Evolutionary conservation across 2,113 vertebrate species (phyloP), one percentile per base, ranked within the genome.

Genomic region (Cephalophus harveyi): DNA sequence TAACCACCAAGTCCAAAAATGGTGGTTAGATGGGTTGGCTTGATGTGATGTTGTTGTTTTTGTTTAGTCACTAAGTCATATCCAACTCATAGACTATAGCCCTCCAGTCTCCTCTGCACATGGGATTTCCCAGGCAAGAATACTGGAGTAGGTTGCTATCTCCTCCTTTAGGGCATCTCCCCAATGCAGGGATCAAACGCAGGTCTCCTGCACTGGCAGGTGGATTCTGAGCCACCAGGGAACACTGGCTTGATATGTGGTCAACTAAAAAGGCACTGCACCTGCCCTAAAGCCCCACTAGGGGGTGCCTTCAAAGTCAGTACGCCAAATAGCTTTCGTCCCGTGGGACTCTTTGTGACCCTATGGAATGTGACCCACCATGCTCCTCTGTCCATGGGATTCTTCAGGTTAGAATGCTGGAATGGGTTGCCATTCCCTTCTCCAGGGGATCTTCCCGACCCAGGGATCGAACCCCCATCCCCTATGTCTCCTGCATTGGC

Each of bases 271-370:
- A 60, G 28, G n/a, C 36, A 87, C 48, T 62, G 3, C 12, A 64
- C n/a, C n/a, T n/a, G n/a, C n/a, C n/a, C n/a, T n/a, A n/a, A n/a
- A n/a, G n/a, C n/a, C n/a, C n/a, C n/a, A n/a, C 21, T 76, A 92
- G 36, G 23, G 1, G 28, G 0, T 48, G 17, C 13, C 43, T 60
- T 96, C 52, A 95, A 84, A 86, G 54, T 33, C 4, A 82, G 13
- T 27, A 43, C 14, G 23, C 23, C 25, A 76, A 43, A 43, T 2
- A 14, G 71, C 40, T 43, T 43, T 43, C 43, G 71, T 76, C 7
- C 11, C 0, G 0, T 7, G 3, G 0, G 3, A 76, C 71, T 76
- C 40, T 71, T 71, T 27, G 71, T 76, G 40, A n/a, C n/a, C n/a
- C n/a, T n/a, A n/a, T n/a, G n/a, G n/a, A n/a, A n/a, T n/a, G n/a